Evolutionary conservation across 2,888 invertebrate genomes (phyloP).

Genomic region (Amitus sp.): DNA sequence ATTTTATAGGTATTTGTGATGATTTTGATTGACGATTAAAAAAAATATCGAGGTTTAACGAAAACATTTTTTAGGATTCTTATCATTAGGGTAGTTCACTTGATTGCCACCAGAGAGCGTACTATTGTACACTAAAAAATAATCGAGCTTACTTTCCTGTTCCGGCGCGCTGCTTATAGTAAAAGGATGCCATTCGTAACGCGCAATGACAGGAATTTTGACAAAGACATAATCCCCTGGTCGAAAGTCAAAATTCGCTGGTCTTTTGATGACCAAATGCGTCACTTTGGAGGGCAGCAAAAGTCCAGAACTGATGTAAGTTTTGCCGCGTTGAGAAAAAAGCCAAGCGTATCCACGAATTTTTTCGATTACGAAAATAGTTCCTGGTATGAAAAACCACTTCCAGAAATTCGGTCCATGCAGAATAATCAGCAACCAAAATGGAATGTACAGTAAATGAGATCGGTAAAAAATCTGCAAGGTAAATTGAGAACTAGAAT

Average conservation of each 20-base stretch:
- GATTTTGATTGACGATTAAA: too few species aligned
- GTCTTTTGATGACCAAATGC: conserved; percentile 89
- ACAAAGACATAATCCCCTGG: conserved; percentile 96
- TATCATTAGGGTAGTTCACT: too few species aligned
- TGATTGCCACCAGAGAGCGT: too few species aligned
- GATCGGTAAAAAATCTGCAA: conserved; percentile 92
- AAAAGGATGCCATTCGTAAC: conserved; percentile 97
- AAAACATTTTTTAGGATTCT: too few species aligned
- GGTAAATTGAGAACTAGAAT: not conserved
- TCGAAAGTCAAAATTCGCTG: conserved; percentile 85
- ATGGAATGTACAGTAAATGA: conserved; percentile 87
- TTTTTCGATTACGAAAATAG: conserved; percentile 82
- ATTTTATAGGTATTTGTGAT: too few species aligned
- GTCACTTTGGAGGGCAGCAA: conserved; percentile 90
- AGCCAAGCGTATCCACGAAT: conserved; percentile 72
- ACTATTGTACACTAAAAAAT: too few species aligned
- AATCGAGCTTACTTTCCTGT: conserved; percentile 80
- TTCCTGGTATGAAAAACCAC: conserved; percentile 88
- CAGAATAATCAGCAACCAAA: conserved; percentile 84
- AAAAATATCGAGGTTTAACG: too few species aligned
- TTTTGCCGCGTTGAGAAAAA: conserved; percentile 77
- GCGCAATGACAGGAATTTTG: conserved; percentile 90
- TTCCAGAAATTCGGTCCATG: conserved; percentile 96
- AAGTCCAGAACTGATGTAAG: conserved; percentile 88
- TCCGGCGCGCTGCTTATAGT: conserved; percentile 97